phyloP scores from a whole-genome alignment of 2,797 vertebrate species.

The Craterocephalus amniculus region DNA sequence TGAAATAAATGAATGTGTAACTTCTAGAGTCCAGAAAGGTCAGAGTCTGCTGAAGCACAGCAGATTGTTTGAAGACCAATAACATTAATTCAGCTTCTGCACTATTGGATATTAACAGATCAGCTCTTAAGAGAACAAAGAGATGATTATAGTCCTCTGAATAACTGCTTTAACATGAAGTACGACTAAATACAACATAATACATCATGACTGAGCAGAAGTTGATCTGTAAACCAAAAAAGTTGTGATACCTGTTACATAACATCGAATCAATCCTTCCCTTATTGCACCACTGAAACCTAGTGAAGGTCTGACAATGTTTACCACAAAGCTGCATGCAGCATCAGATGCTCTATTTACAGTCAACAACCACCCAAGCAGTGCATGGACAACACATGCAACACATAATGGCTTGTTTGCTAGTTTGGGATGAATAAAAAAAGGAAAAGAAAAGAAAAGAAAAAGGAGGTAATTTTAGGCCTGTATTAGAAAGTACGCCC shows the following conservation, averaged over 20 bases:
- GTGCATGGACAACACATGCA: not conserved
- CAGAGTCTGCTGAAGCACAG: constrained; percentile 41
- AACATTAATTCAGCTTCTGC: not conserved
- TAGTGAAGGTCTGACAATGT: not conserved
- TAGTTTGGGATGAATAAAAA: not conserved
- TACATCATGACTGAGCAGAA: not conserved
- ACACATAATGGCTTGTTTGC: not conserved
- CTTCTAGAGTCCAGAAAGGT: constrained; percentile 62
- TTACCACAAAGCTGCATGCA: not conserved
- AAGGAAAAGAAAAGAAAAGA: not conserved
- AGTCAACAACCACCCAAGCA: constrained; percentile 1
- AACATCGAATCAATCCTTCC: not conserved
- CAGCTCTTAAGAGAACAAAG: not conserved
- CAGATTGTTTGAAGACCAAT: constrained; percentile 19
- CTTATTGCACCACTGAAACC: not conserved
- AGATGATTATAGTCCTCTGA: constrained; percentile 4
- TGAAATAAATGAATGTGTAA: constrained; percentile 45
- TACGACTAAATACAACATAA: not conserved
- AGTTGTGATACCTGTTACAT: not conserved
- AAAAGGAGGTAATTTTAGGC: not conserved
- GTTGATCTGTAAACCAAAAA: too few relatives aligned
- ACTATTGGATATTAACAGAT: constrained; percentile 13
- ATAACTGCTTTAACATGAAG: not conserved
- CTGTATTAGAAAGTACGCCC: not conserved
- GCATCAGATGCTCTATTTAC: not conserved